A percentile compares a stretch with the other conserved stretches of the same genome.
Evolutionary conservation across 1,140 invertebrate genomes (phyloP).

Genomic region (Pogonomyrmex californicus): DNA sequence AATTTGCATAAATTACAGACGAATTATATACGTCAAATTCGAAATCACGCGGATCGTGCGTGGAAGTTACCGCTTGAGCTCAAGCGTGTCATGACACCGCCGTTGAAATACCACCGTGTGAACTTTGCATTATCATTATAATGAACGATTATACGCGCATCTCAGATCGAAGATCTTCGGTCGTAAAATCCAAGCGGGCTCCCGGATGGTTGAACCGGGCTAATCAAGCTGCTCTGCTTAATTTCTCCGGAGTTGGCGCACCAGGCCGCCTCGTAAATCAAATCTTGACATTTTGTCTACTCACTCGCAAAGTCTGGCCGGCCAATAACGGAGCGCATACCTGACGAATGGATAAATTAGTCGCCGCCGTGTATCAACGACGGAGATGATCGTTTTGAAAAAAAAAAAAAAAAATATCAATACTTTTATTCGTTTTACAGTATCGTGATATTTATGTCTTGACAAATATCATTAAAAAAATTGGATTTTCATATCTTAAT

Average conservation of each 20-base stretch:
- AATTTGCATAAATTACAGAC: slow-evolving; percentile 15
- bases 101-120: neutral
- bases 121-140: neutral
- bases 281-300: slow-evolving; percentile 63
- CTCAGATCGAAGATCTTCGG: neutral
- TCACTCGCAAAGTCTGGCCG: slow-evolving; percentile 9
- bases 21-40: neutral
- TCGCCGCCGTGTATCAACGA: slow-evolving; percentile 16
- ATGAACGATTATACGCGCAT: neutral
- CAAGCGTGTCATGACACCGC: too few relatives aligned
- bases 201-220: neutral
- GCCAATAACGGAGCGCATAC: slow-evolving; percentile 47
- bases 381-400: neutral
- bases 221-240: slow-evolving; percentile 40
- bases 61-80: too few relatives aligned
- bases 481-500: neutral
- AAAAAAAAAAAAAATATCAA: neutral
- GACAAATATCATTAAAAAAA: neutral
- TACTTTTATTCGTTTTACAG: slow-evolving; percentile 8
- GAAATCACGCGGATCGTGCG: neutral
- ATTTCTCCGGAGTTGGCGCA: slow-evolving; percentile 39
- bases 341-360: slow-evolving; percentile 54
- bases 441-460: neutral
- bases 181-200: neutral
- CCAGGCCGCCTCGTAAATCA: slow-evolving; percentile 45